These are phyloP conservation scores for Perizoma affinitatum DNA, from an alignment of 2,888 invertebrate genomes.

Conservation along the genomic window DNA sequence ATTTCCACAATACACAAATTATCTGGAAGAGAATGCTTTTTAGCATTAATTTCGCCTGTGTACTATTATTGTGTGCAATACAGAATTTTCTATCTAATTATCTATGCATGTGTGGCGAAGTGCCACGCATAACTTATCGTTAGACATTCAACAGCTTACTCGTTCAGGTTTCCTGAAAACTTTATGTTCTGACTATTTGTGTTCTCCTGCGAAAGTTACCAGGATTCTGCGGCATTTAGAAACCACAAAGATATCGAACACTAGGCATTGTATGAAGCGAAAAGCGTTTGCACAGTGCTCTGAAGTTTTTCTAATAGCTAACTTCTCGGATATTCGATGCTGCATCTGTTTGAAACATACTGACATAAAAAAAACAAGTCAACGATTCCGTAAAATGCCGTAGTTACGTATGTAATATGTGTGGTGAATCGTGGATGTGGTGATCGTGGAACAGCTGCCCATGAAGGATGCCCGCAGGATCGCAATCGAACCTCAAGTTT, in stretches of 20 bases:
- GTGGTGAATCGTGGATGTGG: constrained; percentile 66
- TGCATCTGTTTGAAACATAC: constrained; percentile 57
- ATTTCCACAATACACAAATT: too few relatives aligned
- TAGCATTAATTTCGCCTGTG: too few relatives aligned
- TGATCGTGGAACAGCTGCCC: constrained; percentile 64
- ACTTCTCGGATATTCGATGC: constrained; percentile 67
- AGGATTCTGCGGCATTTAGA: constrained; percentile 62
- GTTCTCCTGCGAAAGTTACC: constrained; percentile 69
- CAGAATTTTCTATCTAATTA: too few relatives aligned
- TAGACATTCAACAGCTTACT: constrained; percentile 75
- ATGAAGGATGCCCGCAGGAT: constrained; percentile 59
- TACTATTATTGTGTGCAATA: too few relatives aligned
- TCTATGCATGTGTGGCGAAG: constrained; percentile 59
- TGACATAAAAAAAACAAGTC: constrained; percentile 57
- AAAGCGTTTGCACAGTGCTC: constrained; percentile 67
- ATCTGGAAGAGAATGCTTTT: too few relatives aligned
- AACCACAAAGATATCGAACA: constrained; percentile 70
- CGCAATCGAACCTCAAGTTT: constrained; percentile 57
- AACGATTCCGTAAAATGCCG: constrained; percentile 59
- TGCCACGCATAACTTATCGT: constrained; percentile 75
- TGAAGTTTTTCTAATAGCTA: constrained; percentile 71
- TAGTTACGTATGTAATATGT: constrained; percentile 60
- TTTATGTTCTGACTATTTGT: constrained; percentile 66
- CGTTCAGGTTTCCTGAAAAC: constrained; percentile 74
- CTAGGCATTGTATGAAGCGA: constrained; percentile 50